Evolutionary conservation across 2,888 invertebrate species (phyloP), one percentile per base, ranked within the genome.

Genomic region (Dromius quadrimaculatus): DNA sequence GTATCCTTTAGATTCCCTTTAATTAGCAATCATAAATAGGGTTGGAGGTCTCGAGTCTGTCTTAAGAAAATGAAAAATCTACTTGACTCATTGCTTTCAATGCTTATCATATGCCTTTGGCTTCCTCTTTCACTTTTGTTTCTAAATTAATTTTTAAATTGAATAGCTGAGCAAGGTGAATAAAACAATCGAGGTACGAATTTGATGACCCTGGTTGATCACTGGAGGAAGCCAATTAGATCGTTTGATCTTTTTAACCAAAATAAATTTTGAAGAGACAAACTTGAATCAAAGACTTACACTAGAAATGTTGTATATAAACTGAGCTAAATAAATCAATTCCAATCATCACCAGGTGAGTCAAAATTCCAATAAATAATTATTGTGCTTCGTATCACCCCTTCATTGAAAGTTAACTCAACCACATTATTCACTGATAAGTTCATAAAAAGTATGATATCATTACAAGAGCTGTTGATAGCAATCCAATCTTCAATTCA

Each of bases 1-100:
- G 36, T 59, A 59, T 59, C 59, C 36, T 59, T 36, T 36, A 59
- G 59, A 59, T 59, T 36, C 36, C 59, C 34, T 36, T 59, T 59
- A 59, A 59, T 59, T 59, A 59, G 19, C 36, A 20, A 34, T 59
- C 34, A 34, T 59, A 59, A 36, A 36, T 59, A 59, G 59, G 59
- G 59, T 59, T 59, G 59, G 36, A 50, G 5, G 13, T 9, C 17
- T 47, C 11, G 8, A 38, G n/a, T n/a, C n/a, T 47, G 34, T 59
- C 36, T 59, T 59, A 59, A 23, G 20, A 17, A 59, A 59, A 59
- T 59, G 17, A 59, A 59, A 59, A 59, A 34, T 47, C 22, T 9
- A 20, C 47, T 20, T 47, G 20, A 19, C 36, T 17, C 17, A 15
- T 15, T 28, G 19, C n/a, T 9, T 28, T 22, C 4, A 32, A 5